Evolutionary conservation across 2,113 vertebrate genomes (phyloP).

Genomic region (Mirza zaza): DNA sequence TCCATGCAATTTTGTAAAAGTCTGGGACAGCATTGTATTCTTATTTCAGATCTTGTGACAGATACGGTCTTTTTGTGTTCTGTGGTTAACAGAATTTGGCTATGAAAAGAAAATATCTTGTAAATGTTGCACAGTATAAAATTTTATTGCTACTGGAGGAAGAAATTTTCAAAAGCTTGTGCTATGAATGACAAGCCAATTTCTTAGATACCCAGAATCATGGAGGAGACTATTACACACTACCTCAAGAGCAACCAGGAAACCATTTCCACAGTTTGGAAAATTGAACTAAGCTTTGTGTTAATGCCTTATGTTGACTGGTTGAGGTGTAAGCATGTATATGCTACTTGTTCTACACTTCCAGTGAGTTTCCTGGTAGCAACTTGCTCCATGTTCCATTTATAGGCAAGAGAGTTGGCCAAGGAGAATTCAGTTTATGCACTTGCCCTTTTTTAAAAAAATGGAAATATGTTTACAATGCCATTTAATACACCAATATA

Average conservation of each 20-base stretch:
- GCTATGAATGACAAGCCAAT: neutral
- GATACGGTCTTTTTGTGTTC: constrained; percentile 26
- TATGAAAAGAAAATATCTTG: neutral
- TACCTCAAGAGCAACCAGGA: neutral
- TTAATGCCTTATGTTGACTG: neutral
- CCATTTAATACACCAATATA: neutral
- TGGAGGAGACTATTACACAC: neutral
- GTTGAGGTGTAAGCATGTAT: neutral
- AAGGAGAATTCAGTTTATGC: neutral
- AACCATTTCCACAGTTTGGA: neutral
- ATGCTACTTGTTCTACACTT: neutral
- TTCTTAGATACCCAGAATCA: neutral
- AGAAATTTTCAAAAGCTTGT: constrained; percentile 30
- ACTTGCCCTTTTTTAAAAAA: neutral
- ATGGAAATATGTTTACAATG: neutral
- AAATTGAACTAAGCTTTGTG: neutral
- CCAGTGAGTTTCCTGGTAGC: neutral
- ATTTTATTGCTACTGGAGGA: neutral
- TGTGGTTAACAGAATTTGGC: neutral
- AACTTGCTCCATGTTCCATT: neutral
- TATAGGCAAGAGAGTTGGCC: neutral
- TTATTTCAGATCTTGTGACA: constrained; percentile 18
- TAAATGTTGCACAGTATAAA: neutral
- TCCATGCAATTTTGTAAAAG: neutral
- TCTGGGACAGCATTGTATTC: neutral